Conservation (phyloP, 2,113 vertebrate genomes). For the Daboia siamensis region DNA sequence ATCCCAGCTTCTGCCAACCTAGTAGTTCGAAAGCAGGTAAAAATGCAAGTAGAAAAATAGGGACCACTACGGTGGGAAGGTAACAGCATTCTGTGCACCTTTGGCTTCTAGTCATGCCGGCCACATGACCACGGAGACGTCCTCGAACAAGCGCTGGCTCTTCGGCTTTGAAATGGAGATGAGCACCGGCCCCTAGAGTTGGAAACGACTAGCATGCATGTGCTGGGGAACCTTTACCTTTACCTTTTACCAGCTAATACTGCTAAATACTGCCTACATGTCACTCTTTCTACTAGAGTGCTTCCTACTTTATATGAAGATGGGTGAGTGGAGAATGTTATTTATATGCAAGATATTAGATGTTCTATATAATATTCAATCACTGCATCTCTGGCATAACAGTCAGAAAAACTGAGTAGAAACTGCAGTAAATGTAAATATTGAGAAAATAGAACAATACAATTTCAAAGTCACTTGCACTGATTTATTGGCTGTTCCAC, state of each 20-base stretch:
- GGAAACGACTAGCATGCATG: too few relatives aligned
- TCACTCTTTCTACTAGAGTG: slow-evolving; percentile 14
- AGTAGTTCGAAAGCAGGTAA: too few relatives aligned
- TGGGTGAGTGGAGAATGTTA: not conserved
- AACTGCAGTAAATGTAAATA: not conserved
- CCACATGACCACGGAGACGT: too few relatives aligned
- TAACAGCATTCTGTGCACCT: too few relatives aligned
- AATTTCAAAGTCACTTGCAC: not conserved
- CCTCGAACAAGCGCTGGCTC: too few relatives aligned
- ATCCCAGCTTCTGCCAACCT: too few relatives aligned
- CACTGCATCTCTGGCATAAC: not conserved
- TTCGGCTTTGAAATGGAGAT: too few relatives aligned
- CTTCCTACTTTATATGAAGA: not conserved
- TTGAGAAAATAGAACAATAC: not conserved
- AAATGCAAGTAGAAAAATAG: too few relatives aligned
- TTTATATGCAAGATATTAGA: not conserved
- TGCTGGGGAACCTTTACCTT: too few relatives aligned
- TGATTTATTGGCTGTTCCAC: not conserved
- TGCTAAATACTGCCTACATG: not conserved
- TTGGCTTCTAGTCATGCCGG: too few relatives aligned
- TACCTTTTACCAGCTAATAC: not conserved
- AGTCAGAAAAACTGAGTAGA: not conserved
- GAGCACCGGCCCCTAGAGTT: too few relatives aligned
- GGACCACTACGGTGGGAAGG: too few relatives aligned
- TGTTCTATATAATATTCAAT: not conserved